Evolutionary conservation across 1,140 invertebrate species (phyloP).

Genomic region (Pseudomyrmex pallidus): DNA sequence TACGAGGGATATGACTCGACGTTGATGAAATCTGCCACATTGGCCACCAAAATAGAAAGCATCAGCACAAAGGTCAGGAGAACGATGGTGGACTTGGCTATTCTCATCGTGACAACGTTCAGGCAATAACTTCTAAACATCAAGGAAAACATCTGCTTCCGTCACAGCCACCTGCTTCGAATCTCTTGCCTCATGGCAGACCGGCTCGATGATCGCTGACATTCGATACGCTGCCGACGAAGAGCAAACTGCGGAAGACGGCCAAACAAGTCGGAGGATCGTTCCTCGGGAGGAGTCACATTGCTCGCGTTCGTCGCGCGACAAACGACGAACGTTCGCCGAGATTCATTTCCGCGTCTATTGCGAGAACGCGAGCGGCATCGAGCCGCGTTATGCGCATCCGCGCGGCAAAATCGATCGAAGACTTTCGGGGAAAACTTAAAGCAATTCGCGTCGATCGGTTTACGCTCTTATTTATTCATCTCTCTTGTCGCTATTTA

Average conservation of each 20-base stretch:
- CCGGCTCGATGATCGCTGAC: neutral
- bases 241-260: slow-evolving; percentile 4
- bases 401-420: slow-evolving; percentile 1
- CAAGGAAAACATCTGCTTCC: neutral
- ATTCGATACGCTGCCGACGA: neutral
- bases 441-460: neutral
- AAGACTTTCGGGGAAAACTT: neutral
- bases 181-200: too few relatives aligned
- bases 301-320: neutral
- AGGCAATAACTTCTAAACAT: neutral
- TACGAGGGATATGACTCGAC: slow-evolving; percentile 79
- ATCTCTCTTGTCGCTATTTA: neutral
- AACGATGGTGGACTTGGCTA: slow-evolving; percentile 83
- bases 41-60: slow-evolving; percentile 86
- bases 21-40: slow-evolving; percentile 86
- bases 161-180: neutral
- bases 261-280: neutral
- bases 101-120: slow-evolving; percentile 81
- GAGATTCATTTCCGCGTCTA: neutral
- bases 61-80: slow-evolving; percentile 85
- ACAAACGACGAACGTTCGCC: neutral
- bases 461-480: neutral
- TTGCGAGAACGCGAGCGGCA: neutral
- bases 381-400: slow-evolving; percentile 16
- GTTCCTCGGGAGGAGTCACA: neutral